Evolutionary conservation across 2,113 vertebrate genomes (phyloP).

Genomic region (Caracal caracal): DNA sequence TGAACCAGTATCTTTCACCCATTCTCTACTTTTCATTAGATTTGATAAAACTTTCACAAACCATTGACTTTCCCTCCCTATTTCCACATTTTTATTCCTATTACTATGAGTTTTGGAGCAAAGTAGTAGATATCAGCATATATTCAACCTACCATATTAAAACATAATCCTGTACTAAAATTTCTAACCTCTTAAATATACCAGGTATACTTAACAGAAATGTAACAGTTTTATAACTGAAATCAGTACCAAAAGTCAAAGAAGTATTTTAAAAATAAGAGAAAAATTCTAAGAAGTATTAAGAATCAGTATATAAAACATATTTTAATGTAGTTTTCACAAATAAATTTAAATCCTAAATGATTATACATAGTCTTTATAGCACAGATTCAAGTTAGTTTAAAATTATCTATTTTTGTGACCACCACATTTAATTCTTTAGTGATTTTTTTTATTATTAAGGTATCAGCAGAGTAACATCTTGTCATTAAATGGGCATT

Average conservation of each 20-base stretch:
- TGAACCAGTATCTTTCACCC: background rate
- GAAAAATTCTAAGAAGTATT: background rate
- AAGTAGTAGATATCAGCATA: background rate
- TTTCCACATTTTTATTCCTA: background rate
- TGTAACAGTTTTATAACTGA: slow-evolving; percentile 16
- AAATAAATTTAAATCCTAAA: background rate
- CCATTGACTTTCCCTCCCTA: background rate
- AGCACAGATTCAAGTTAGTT: background rate
- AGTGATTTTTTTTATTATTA: background rate
- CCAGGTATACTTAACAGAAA: background rate
- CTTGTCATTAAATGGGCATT: background rate
- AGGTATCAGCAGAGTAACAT: background rate
- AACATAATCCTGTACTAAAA: background rate
- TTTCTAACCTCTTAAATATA: background rate
- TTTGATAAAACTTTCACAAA: background rate
- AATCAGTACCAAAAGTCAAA: background rate
- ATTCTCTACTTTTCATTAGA: background rate
- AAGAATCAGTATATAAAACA: background rate
- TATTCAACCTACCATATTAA: background rate
- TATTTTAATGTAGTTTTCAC: background rate
- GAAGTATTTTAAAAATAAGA: background rate
- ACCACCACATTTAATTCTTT: background rate
- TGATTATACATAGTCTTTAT: background rate
- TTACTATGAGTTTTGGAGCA: background rate
- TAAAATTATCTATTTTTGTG: slow-evolving; percentile 24